phyloP scores from a whole-genome alignment of 2,797 vertebrate species.

The Phylloscopus collybita region DNA sequence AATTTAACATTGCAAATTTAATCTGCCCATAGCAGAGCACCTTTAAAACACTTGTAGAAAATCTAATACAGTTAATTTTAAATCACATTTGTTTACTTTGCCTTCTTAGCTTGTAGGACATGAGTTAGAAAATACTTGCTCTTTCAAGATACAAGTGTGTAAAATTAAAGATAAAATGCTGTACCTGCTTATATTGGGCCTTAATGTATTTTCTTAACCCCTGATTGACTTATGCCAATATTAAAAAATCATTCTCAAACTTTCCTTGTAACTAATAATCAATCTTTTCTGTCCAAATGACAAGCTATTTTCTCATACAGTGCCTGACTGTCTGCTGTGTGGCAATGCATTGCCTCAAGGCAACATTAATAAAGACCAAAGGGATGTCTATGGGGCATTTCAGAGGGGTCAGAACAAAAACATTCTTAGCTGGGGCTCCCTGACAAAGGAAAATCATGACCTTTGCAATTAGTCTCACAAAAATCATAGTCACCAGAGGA shows the following conservation, averaged over 20 bases:
- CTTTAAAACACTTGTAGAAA: not conserved
- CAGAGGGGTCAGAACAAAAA: not conserved
- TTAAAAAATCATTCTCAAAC: not conserved
- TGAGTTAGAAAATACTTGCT: not conserved
- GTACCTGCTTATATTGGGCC: not conserved
- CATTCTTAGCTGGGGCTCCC: not conserved
- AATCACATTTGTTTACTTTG: not conserved
- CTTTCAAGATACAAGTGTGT: not conserved
- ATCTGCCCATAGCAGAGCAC: not conserved
- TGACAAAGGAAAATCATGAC: rapidly evolving
- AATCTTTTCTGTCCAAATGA: not conserved
- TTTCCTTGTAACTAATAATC: not conserved
- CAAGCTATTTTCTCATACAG: not conserved
- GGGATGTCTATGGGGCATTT: not conserved
- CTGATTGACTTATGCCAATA: not conserved
- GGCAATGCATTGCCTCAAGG: not conserved
- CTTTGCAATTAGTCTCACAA: not conserved
- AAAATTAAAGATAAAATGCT: not conserved
- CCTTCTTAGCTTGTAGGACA: not conserved
- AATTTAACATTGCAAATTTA: not conserved
- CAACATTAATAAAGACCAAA: not conserved
- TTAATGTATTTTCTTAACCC: not conserved
- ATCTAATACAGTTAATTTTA: not conserved
- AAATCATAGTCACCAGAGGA: not conserved
- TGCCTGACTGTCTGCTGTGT: not conserved